Base-by-base conservation (phyloP, 2,113 vertebrate species). In the Lanius ludovicianus region DNA sequence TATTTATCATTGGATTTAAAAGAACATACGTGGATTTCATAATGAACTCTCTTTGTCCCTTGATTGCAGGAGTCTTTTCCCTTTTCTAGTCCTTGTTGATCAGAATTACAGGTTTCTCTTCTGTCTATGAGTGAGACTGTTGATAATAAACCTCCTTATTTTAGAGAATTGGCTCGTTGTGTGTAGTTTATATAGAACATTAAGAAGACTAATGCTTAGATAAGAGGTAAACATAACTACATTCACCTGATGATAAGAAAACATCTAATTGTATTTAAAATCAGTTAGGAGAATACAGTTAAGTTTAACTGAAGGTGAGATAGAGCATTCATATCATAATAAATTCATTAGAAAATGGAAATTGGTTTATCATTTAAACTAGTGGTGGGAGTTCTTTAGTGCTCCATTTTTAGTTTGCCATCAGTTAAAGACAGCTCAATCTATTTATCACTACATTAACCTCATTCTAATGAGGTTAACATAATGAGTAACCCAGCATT, bases 371-470 rank as follows among this genome's bases (percentile, higher is more conserved):
- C 88, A 74, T 87, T 92, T 70, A 91, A 95, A 95, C 96, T 95
- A 95, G 82, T 69, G 18, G 31, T 73, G 47, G 46, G 50, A 84
- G 13, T 25, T 87, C 49, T 93, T 90, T 90, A 82, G 21, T 85
- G 39, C 8, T 83, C 47, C 21, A 67, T 88, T 92, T 91, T 76
- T 60, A 85, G 74, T 93, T 97, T 96, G 81, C 81, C 47, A 89
- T 90, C 59, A 87, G 85, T 96, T 91, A 91, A 91, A 95, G 63
- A 69, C 68, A 93, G 62, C 79, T 96, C 74, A 73, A 64, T 87
- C 83, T 95, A 86, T 95, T 96, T 97, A 97, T 96, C 78, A 91
- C 65, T 86, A 86, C 56, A 87, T 86, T 92, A 97, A 94, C 97
- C 57, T 93, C 47, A 94, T 49, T 46, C 49, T 96, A 95, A 96